Conservation (phyloP, 2,797 vertebrate species). For the Pseudocheirus occidentalis region DNA sequence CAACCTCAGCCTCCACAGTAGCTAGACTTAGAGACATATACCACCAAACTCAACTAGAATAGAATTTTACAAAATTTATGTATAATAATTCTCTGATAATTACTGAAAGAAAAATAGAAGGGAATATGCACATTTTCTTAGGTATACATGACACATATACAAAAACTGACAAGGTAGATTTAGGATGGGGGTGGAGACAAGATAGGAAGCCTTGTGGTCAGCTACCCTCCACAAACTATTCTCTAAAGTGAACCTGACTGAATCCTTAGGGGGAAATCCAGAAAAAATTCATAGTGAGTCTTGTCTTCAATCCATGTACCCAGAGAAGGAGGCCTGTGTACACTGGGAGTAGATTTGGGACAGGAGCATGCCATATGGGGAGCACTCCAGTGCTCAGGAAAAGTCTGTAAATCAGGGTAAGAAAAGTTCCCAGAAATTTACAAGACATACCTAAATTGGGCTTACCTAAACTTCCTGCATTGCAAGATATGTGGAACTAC, state of each 20-base stretch:
- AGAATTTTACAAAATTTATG: neutral
- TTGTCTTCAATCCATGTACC: neutral
- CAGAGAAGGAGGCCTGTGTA: neutral
- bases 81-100: neutral
- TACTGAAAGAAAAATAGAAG: neutral
- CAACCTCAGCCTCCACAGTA: neutral
- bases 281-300: neutral
- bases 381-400: neutral
- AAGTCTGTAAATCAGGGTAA: neutral
- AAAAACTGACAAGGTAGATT: neutral
- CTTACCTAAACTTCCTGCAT: too few species aligned
- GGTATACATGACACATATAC: neutral
- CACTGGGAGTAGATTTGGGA: neutral
- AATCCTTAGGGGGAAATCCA: neutral
- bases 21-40: neutral
- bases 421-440: neutral
- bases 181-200: neutral
- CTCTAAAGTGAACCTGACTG: neutral
- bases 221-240: neutral
- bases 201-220: neutral
- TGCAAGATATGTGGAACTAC: neutral
- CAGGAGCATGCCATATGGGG: neutral
- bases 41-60: neutral
- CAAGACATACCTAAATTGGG: neutral
- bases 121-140: neutral